These are phyloP conservation scores for Zaprionus kolodkinae DNA, from an alignment of 1,140 invertebrate species.

Conservation along the genomic window DNA sequence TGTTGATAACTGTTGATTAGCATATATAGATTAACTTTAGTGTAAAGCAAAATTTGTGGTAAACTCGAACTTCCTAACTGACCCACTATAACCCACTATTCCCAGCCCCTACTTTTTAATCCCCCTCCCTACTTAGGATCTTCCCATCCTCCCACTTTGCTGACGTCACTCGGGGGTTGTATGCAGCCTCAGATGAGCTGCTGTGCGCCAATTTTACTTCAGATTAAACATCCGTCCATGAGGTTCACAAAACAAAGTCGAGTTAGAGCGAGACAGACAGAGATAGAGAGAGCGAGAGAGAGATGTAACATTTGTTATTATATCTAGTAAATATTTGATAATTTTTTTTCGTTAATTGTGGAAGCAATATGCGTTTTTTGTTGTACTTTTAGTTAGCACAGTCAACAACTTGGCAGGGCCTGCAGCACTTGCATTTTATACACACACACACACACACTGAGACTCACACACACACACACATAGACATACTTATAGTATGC, in stretches of 20 bases:
- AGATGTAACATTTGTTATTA: constrained; percentile 11
- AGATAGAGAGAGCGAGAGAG: background rate
- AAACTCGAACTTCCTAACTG: constrained; percentile 10
- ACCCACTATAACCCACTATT: background rate
- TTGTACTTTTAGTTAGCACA: constrained; percentile 63
- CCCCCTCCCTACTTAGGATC: constrained; percentile 7
- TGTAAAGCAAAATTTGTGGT: constrained; percentile 67
- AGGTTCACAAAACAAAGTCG: constrained; percentile 69
- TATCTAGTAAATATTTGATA: constrained; percentile 10
- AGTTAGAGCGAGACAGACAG: background rate
- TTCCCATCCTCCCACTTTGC: constrained; percentile 39
- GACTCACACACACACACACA: constrained; percentile 25
- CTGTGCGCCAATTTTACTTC: constrained; percentile 80
- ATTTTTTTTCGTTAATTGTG: constrained; percentile 14
- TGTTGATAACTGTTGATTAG: constrained; percentile 62
- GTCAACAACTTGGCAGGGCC: constrained; percentile 47
- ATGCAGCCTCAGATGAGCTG: constrained; percentile 68
- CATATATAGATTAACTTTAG: constrained; percentile 71
- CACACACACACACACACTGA: constrained; percentile 22
- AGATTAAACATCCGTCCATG: constrained; percentile 81
- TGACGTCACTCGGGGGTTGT: constrained; percentile 72
- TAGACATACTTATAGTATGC: constrained; percentile 42
- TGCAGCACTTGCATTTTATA: constrained; percentile 64
- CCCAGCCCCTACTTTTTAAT: background rate
- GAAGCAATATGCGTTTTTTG: constrained; percentile 18